Evolutionary conservation across 2,797 vertebrate species (phyloP), one percentile per base, ranked within the genome.

Genomic region (Mycteria americana): DNA sequence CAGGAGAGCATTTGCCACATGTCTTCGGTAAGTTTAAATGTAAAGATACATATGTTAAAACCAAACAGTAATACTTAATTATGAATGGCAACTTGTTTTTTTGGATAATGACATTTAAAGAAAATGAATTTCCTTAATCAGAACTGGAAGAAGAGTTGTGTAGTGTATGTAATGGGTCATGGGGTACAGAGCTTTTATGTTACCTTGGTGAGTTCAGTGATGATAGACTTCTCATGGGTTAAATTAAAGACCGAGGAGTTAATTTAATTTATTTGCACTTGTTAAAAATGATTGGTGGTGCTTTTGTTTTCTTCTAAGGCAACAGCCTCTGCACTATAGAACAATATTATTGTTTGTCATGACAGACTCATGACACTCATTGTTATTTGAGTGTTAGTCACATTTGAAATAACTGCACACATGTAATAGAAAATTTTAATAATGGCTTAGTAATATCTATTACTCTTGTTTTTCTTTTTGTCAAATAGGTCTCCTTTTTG

Each of bases 401-500:
- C 5, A 7, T 28, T 75, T 62, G 3, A 17, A 73, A 41, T 39
- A 69, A 64, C 2, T 28, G 41, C 33, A 59, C 5, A 2, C 21
- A 4, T 28, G 4, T 75, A 73, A 65, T 37, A 74, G 51, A 63
- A 85, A 64, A 17, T 21, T 18, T 51, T 43, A 83, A 45, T 65
- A 80, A 15, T 62, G 46, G n/a, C 16, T 85, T 77, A 39, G 10
- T 62, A 68, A 54, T 57, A 18, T 13, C 59, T 39, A 11, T 80
- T 60, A 81, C 39, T 60, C 16, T 21, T 89, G 73, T 48, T 94
- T 77, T 73, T 89, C 87, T 89, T 94, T 82, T 91, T 95, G 91
- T 95, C 82, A 89, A 75, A n/a, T 96, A 99, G 99, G 96, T 99
- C 99, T 95, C 98, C 98, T 12, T 99, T 99, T 95, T 99, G 99